These are phyloP conservation scores for Conus ventricosus DNA, from an alignment of 1,140 invertebrate species.

Conservation along the genomic window DNA sequence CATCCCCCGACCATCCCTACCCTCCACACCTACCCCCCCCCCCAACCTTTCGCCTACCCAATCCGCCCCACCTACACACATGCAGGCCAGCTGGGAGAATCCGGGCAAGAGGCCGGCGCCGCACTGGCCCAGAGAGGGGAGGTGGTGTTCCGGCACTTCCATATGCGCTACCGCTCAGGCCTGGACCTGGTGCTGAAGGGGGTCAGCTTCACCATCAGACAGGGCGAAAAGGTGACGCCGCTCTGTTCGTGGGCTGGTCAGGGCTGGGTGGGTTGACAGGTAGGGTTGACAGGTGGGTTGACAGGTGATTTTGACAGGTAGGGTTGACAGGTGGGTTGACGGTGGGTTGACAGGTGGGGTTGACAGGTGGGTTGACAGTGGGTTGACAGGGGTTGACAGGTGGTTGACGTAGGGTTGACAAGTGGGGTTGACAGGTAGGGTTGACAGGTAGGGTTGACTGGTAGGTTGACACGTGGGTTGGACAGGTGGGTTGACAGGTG, in stretches of 20 bases:
- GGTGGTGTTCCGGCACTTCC: constrained; percentile 58
- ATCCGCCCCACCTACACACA: no score
- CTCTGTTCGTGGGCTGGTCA: background rate
- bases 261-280: background rate
- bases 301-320: background rate
- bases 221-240: constrained; percentile 75
- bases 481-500: no score
- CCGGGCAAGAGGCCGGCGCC: background rate
- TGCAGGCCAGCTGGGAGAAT: background rate
- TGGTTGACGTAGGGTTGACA: no score
- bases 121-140: constrained; percentile 53
- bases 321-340: background rate
- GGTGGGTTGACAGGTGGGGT: background rate
- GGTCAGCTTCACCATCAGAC: constrained; percentile 57
- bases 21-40: no score
- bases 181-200: constrained; percentile 66
- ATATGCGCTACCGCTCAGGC: constrained; percentile 62
- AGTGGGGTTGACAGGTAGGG: no score
- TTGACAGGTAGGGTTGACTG: no score
- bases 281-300: background rate
- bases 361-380: no score
- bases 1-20: no score
- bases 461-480: no score
- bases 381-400: no score
- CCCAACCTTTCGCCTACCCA: no score